These are phyloP conservation scores for Lottia scabra DNA, from an alignment of 2,888 invertebrate genomes.

Conservation along the genomic window DNA sequence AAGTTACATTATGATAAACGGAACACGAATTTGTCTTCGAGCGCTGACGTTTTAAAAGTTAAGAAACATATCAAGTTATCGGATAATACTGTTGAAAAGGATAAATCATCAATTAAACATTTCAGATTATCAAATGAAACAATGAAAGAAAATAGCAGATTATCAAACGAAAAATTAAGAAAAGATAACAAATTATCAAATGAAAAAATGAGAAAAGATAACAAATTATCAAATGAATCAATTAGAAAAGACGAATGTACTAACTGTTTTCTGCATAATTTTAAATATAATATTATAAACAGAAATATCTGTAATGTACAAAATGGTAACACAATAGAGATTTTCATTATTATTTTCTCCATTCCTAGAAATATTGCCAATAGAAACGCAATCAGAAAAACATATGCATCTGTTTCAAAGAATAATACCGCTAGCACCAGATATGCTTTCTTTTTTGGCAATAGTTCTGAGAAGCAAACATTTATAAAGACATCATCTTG, in stretches of 20 bases:
- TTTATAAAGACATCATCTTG: constrained; percentile 13
- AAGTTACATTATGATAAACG: no score
- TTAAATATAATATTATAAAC: neutral
- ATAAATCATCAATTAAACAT: no score
- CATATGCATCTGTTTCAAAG: constrained; percentile 4
- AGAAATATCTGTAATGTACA: neutral
- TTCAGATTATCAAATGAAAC: no score
- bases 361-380: neutral
- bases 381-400: constrained; percentile 14
- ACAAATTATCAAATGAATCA: no score
- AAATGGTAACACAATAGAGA: neutral
- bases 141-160: no score
- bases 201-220: neutral
- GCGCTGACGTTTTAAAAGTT: no score
- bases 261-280: neutral
- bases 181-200: neutral
- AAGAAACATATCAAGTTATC: no score
- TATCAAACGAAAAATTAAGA: neutral
- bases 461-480: neutral
- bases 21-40: no score
- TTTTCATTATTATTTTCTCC: constrained; percentile 9
- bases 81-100: no score
- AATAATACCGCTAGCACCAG: constrained; percentile 14
- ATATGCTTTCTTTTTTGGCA: constrained; percentile 18
- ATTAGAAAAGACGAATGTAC: neutral